Conservation (phyloP, 2,797 vertebrate species). For the Diglossa cyanea region DNA sequence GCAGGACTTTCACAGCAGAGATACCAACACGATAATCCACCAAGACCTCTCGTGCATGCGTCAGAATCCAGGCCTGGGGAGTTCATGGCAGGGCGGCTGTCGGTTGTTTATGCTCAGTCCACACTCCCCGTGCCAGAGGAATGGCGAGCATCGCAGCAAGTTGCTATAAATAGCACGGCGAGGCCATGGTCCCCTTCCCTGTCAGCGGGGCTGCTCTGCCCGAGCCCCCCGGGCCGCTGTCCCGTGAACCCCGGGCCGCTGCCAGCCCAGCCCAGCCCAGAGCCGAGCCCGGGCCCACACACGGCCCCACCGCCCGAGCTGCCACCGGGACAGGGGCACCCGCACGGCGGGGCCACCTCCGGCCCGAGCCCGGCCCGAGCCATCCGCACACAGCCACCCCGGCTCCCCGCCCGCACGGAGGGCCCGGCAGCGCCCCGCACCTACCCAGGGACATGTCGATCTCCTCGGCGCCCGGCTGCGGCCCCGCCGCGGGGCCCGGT, state of each 20-base stretch:
- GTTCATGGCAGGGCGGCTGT: not conserved
- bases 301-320: fast-evolving
- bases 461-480: not conserved
- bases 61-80: not conserved
- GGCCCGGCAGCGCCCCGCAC: not conserved
- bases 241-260: not conserved
- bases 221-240: not conserved
- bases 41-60: not conserved
- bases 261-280: not conserved
- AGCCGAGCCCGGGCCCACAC: not conserved
- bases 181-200: not conserved
- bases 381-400: not conserved
- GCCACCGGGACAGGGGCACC: too few species aligned
- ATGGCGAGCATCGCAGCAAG: not conserved
- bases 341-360: not conserved
- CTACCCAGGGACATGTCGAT: slow-evolving; percentile 71
- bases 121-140: not conserved
- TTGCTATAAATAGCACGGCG: slow-evolving; percentile 34
- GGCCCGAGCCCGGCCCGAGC: not conserved
- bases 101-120: not conserved
- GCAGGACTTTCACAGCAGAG: not conserved
- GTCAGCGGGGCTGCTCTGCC: not conserved
- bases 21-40: not conserved
- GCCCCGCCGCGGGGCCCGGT: not conserved
- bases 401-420: not conserved